Evolutionary conservation across 92 coral and sea anemone species (phyloP).

Genomic region (Porites rus): DNA sequence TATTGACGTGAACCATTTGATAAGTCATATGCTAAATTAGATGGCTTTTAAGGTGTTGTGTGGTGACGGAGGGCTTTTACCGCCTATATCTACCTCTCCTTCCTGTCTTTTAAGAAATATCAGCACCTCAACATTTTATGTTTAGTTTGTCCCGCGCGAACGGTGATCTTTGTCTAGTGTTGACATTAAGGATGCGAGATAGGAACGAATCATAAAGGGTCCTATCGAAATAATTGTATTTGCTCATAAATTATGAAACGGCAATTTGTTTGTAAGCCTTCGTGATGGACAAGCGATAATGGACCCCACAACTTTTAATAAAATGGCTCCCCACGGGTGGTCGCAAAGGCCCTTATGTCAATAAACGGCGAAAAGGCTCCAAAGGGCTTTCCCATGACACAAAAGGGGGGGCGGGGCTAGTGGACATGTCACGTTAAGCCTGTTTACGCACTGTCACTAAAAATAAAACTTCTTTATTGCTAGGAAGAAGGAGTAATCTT

Average conservation of each 20-base stretch:
- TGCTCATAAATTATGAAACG: constrained; percentile 99
- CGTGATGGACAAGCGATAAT: constrained; percentile 99
- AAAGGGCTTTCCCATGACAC: constrained; percentile 87
- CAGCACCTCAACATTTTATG: constrained; percentile 88
- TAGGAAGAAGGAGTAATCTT: constrained; percentile 86
- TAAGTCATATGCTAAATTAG: constrained; percentile 75
- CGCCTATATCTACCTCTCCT: constrained; percentile 77
- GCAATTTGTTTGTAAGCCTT: constrained; percentile 99
- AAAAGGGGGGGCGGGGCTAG: constrained; percentile 95
- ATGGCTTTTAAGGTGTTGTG: constrained; percentile 75
- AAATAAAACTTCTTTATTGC: constrained; percentile 98
- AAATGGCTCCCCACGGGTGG: constrained; percentile 99
- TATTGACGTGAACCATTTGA: constrained; percentile 85
- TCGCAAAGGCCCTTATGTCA: constrained; percentile 94
- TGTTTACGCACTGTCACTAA: constrained; percentile 99
- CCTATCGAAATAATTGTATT: constrained; percentile 98
- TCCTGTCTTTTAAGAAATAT: constrained; percentile 87
- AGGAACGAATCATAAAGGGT: constrained; percentile 89
- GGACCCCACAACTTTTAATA: constrained; percentile 98
- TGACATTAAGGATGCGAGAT: constrained; percentile 91
- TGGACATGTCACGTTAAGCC: constrained; percentile 91
- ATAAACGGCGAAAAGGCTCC: constrained; percentile 86
- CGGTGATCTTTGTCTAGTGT: constrained; percentile 78
- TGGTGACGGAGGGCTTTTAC: constrained; percentile 74
- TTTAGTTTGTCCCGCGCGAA: constrained; percentile 74